Base-by-base conservation (phyloP, 2,888 invertebrate species). In the Andrena haemorrhoa region DNA sequence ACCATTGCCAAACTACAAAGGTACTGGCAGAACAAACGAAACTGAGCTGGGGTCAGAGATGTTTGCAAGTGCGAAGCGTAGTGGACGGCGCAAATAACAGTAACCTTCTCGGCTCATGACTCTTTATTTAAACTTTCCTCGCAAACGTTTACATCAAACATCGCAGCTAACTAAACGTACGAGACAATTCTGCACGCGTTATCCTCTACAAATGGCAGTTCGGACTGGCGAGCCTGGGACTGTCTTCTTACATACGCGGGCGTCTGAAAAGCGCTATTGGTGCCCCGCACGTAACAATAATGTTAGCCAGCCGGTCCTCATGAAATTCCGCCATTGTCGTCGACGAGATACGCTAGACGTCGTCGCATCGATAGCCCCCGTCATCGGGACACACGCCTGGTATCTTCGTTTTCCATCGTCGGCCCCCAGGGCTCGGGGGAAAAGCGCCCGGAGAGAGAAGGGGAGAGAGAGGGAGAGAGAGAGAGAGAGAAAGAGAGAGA, bases 341-440 rank as follows among this genome's bases (percentile, higher is more conserved):
- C 41, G 68, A 33, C 60, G 29, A 29, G 63, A 64, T 65, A 70
- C 70, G 79, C 49, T 29, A 73, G 81, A 65, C 81, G 74, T 60
- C 70, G 63, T 47, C 64, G 56, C 51, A 75, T 82, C 79, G 79
- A 82, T 82, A 58, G 33, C 49, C 47, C 31, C 8, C 49, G 65
- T 74, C 74, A 41, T 78, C 74, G 63, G 47, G 53, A 29, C 33
- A n/a, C 16, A n/a, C 29, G 33, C 56, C 56, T 23, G 56, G 56
- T 74, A 66, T 83, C 82, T 68, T 58, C 65, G 49, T 69, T 70
- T 61, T 78, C 79, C 77, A 81, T 78, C 56, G 47, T 41, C 29
- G 47, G 51, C 23, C 56, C 41, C 10, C 10, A 49, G 60, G 35
- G 64, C 63, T 63, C 69, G 29, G 31, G 51, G 51, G 69, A 61